Conservation (phyloP, 2,888 invertebrate species). For the Torymus texanus region DNA sequence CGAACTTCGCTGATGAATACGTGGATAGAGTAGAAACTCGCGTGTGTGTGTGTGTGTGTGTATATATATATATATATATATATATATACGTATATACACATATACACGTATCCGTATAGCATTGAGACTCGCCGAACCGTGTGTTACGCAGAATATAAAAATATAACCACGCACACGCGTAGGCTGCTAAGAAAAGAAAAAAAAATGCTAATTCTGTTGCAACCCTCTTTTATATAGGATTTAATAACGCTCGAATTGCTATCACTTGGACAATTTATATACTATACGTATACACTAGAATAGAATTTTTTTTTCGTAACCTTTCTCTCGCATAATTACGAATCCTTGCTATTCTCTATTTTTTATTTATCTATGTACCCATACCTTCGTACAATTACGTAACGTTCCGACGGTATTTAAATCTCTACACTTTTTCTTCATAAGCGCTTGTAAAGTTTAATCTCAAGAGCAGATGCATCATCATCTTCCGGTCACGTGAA, state of each 20-base stretch:
- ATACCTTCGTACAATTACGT: not conserved
- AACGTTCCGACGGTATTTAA: constrained; percentile 2
- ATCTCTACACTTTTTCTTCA: not conserved
- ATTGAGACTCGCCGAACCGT: too few relatives aligned
- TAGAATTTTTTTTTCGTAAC: constrained; percentile 18
- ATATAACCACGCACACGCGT: too few relatives aligned
- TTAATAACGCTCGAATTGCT: constrained; percentile 46
- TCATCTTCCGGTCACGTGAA: constrained; percentile 5
- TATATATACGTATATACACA: too few relatives aligned
- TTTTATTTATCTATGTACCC: not conserved
- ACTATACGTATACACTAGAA: constrained; percentile 11
- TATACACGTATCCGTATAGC: too few relatives aligned
- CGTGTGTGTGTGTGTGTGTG: too few relatives aligned
- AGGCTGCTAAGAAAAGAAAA: not conserved
- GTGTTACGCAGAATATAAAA: constrained; percentile 8
- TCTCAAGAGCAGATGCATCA: constrained; percentile 24
- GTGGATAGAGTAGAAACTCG: constrained; percentile 58
- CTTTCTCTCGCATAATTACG: constrained; percentile 2
- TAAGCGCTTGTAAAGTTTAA: constrained; percentile 5
- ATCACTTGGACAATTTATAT: not conserved
- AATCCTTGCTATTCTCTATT: not conserved
- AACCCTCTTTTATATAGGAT: constrained; percentile 31
- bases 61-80: too few relatives aligned
- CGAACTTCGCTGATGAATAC: constrained; percentile 65
- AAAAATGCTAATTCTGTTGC: constrained; percentile 56